Conservation (phyloP, 2,113 vertebrate genomes). For the Zeus faber region DNA sequence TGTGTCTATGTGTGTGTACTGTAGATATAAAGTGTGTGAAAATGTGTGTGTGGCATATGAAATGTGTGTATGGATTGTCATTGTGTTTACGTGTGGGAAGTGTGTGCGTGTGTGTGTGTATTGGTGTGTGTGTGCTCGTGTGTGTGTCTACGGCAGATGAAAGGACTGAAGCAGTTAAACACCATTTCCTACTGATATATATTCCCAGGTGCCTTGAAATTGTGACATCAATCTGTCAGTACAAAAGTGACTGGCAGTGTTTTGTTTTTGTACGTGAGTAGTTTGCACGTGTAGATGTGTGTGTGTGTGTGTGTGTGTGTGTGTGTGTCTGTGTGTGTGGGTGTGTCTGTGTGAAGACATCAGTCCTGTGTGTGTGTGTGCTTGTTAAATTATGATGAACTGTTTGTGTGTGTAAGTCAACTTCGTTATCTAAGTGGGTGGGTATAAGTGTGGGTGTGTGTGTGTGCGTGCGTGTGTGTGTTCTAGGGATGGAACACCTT, state of each 20-base stretch:
- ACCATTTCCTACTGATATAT: no score
- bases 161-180: no score
- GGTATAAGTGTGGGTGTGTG: no score
- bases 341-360: slow-evolving; percentile 4
- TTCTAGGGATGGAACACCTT: no score
- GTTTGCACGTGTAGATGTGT: not conserved
- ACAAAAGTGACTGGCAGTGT: not conserved
- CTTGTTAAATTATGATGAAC: no score
- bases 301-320: not conserved
- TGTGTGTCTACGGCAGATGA: not conserved
- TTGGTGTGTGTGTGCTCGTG: not conserved
- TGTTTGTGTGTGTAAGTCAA: no score
- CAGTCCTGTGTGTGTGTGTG: not conserved
- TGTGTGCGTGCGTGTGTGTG: no score
- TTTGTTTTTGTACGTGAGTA: not conserved
- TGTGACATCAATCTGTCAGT: no score
- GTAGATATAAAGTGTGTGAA: not conserved
- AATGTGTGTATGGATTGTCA: no score
- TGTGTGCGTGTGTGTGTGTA: not conserved
- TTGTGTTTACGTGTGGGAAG: not conserved
- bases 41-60: slow-evolving; percentile 15
- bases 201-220: no score
- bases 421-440: no score
- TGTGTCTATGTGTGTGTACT: not conserved
- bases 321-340: not conserved